Base-by-base conservation (phyloP, 1,140 invertebrate genomes). In the Helicoverpa armigera region DNA sequence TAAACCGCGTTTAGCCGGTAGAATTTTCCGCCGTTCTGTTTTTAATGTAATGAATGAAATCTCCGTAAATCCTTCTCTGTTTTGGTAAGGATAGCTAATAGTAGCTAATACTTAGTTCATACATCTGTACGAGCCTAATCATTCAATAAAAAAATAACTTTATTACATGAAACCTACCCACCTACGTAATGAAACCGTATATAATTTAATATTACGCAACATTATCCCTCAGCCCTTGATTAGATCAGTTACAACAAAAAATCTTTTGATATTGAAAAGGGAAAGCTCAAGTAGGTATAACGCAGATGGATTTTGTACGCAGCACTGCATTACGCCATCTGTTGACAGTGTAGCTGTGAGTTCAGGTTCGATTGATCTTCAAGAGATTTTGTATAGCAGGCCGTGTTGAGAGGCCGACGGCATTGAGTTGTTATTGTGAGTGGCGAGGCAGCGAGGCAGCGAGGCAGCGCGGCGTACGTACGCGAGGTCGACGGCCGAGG, bases 401-500 rank as follows among this genome's bases (percentile, higher is more conserved):
- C 84, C 58, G 23, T 51, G 84, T 80, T 83, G 83, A 80, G 86
- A 88, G 86, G 86, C 86, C 82, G 81, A 70, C 65, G 82, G 80
- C 85, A 84, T 85, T 88, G 82, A 86, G 82, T 80, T 78, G 80
- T 78, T 83, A 83, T 81, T 77, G 87, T 87, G 86, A 83, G 77
- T 79, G 79, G 77, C 75, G 77, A 86, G 75, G 82, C 75, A 85
- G 67, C 75, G 77, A 86, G 75, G 82, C 75, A 85, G 67, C 77
- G 78, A 79, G 63, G 67, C 18, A 73, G 43, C 43, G 77, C 35
- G 63, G 43, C 70, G 72, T 63, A 72, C 58, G 77, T 74, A 83
- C 79, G 75, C 87, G 89, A 88, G 93, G 93, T 94, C 91, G 91
- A 91, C 88, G 92, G 83, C 92, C 92, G 89, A 87, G 87, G 89